phyloP scores from a whole-genome alignment of 1,140 invertebrate species.

The Drosophila nasuta region DNA sequence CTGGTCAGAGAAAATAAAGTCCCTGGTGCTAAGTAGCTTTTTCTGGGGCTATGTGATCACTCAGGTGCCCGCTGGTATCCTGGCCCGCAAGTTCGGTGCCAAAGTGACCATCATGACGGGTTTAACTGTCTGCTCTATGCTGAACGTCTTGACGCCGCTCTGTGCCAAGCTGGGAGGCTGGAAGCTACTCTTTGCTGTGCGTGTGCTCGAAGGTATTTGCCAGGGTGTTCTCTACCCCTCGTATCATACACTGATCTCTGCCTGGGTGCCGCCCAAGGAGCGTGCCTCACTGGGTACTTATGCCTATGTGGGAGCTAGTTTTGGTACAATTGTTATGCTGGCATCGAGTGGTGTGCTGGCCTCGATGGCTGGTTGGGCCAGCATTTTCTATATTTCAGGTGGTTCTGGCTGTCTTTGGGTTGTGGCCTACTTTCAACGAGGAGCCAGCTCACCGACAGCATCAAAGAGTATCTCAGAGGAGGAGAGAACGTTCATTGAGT shows the following conservation, averaged over 20 bases:
- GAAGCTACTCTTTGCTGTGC: conserved; percentile 87
- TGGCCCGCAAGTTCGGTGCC: conserved; percentile 88
- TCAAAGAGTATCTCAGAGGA: conserved; percentile 86
- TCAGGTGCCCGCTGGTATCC: conserved; percentile 88
- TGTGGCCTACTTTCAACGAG: conserved; percentile 87
- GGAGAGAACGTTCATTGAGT: conserved; percentile 88
- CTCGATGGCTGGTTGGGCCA: conserved; percentile 89
- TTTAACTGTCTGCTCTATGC: conserved; percentile 84
- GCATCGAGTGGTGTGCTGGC: conserved; percentile 84
- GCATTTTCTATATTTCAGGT: conserved; percentile 92
- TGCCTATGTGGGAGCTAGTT: conserved; percentile 88
- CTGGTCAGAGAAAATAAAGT: conserved; percentile 86
- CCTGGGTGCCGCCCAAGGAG: conserved; percentile 89
- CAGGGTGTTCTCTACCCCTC: conserved; percentile 93
- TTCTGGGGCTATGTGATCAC: conserved; percentile 88
- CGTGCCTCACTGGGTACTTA: conserved; percentile 86
- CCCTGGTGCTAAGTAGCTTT: conserved; percentile 88
- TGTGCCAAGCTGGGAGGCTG: conserved; percentile 85
- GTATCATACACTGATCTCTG: conserved; percentile 91
- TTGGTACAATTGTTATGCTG: conserved; percentile 90
- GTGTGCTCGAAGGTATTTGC: conserved; percentile 91
- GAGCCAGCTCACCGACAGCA: conserved; percentile 88
- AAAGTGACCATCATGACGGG: conserved; percentile 88
- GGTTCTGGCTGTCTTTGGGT: conserved; percentile 87
- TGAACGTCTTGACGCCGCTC: conserved; percentile 85